Evolutionary conservation across 2,888 invertebrate species (phyloP).

Genomic region (Anagyrus pseudococci): DNA sequence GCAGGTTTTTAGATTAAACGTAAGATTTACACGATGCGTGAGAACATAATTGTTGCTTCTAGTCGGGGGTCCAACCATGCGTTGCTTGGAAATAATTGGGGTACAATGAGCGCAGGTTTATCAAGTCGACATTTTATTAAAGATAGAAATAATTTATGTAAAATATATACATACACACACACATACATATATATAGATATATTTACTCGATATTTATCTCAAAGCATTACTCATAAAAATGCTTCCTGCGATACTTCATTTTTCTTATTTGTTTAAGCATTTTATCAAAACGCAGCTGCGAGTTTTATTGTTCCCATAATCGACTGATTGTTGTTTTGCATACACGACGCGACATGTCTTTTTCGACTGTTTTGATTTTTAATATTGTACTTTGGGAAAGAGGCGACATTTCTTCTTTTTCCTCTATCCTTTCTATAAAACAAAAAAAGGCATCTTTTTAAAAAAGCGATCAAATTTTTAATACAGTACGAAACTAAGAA

Average conservation of each 20-base stretch:
- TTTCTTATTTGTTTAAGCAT: constrained; percentile 2
- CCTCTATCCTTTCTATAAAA: not conserved
- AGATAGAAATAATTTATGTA: constrained; percentile 12
- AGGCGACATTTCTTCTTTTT: not conserved
- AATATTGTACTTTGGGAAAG: not conserved
- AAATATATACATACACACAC: constrained; percentile 10
- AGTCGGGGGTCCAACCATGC: constrained; percentile 29
- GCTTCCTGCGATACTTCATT: constrained; percentile 3
- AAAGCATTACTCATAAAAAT: not conserved
- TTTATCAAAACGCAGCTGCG: not conserved
- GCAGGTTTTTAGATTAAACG: constrained; percentile 7
- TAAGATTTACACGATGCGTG: not conserved
- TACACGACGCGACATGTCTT: not conserved
- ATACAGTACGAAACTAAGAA: not conserved
- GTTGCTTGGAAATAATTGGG: not conserved
- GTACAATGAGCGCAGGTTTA: not conserved
- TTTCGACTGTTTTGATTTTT: not conserved
- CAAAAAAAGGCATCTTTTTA: not conserved
- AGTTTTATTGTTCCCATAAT: constrained; percentile 17
- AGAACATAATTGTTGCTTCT: constrained; percentile 30
- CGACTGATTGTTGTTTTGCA: constrained; percentile 3
- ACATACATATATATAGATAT: not conserved
- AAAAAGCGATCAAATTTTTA: too few relatives aligned
- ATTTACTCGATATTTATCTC: constrained; percentile 8
- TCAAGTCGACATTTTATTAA: not conserved